phyloP scores from a whole-genome alignment of 2,797 vertebrate species.

The Sphaeramia orbicularis region DNA sequence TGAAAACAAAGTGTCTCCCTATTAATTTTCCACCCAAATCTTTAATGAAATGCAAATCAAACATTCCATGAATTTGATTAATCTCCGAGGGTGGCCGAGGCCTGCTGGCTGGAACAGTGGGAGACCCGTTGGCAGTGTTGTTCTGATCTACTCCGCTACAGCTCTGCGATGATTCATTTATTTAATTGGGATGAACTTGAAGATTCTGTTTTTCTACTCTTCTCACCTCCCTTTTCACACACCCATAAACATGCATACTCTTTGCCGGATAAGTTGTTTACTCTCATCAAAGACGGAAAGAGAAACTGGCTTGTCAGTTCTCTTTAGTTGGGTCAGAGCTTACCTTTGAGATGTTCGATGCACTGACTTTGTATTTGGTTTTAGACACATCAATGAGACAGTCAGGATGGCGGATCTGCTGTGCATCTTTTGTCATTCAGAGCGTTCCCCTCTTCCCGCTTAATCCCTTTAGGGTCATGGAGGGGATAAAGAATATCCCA shows the following conservation, averaged over 20 bases:
- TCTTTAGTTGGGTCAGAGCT: slow-evolving; percentile 46
- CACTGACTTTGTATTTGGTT: slow-evolving; percentile 30
- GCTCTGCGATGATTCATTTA: slow-evolving; percentile 69
- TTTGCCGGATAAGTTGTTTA: slow-evolving; percentile 47
- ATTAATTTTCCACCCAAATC: slow-evolving; percentile 67
- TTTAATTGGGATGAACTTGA: slow-evolving; percentile 73
- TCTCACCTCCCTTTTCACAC: no score
- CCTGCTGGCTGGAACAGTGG: slow-evolving; percentile 74
- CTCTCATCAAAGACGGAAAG: slow-evolving; percentile 34
- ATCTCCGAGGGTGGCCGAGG: slow-evolving; percentile 71
- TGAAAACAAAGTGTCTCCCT: slow-evolving; percentile 60
- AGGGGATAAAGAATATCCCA: slow-evolving; percentile 31
- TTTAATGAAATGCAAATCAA: slow-evolving; percentile 82
- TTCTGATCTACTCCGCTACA: slow-evolving; percentile 63
- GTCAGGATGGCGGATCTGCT: slow-evolving; percentile 35
- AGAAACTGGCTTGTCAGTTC: slow-evolving; percentile 28
- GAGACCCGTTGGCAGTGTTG: slow-evolving; percentile 65
- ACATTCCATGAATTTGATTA: slow-evolving; percentile 78
- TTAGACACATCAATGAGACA: slow-evolving; percentile 44
- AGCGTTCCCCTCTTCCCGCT: slow-evolving; percentile 19
- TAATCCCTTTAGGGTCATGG: slow-evolving; percentile 49
- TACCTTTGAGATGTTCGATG: slow-evolving; percentile 46
- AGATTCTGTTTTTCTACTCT: slow-evolving; percentile 40
- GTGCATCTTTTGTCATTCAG: slow-evolving; percentile 54
- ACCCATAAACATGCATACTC: slow-evolving; percentile 31